Base-by-base conservation (phyloP, 2,113 vertebrate genomes). In the Channa maculata region DNA sequence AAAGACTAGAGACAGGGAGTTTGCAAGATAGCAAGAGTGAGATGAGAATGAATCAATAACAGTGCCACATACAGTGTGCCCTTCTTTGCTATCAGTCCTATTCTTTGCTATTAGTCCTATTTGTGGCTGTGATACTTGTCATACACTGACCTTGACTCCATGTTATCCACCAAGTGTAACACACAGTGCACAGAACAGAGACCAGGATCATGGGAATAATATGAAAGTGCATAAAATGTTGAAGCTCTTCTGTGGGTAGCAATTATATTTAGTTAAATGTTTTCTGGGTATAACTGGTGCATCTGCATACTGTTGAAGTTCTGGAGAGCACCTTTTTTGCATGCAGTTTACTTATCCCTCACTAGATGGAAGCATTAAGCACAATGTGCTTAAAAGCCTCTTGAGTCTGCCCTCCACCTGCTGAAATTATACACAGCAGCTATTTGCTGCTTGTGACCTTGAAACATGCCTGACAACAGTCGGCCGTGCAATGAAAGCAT, bases 121-220 rank as follows among this genome's bases (percentile, higher is more conserved):
- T 73, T 82, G 77, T 81, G 72, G 64, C 84, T 68, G 5, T 59
- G 51, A 65, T 64, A 80, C 65, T 73, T 45, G 44, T 65, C 77
- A 50, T 54, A 59, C 3, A 10, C 52, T 89, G 87, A 91, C 90
- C 84, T 91, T 90, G 80, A 80, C 48, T 24, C 24, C 37, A 5
- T 33, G 57, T 65, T 61, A 8, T 58, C 54, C 71, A 70, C 41
- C 34, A 70, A 43, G 13, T 8, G 34, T 59, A 63, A 77, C 69
- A 71, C 59, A 5, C 37, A 10, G 12, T 58, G 43, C 49, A 14
- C 3, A 0, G 68, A 73, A 55, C 37, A 67, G 10, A 54, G 48
- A 38, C 79, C 74, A 38, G 57, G 33, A 48, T 67, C 0, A 10
- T 0, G 5, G 13, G 8, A 41, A 45, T 3, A 55, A 37, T 14